Base-by-base conservation (phyloP, 2,888 invertebrate species). In the Melanargia galathea region DNA sequence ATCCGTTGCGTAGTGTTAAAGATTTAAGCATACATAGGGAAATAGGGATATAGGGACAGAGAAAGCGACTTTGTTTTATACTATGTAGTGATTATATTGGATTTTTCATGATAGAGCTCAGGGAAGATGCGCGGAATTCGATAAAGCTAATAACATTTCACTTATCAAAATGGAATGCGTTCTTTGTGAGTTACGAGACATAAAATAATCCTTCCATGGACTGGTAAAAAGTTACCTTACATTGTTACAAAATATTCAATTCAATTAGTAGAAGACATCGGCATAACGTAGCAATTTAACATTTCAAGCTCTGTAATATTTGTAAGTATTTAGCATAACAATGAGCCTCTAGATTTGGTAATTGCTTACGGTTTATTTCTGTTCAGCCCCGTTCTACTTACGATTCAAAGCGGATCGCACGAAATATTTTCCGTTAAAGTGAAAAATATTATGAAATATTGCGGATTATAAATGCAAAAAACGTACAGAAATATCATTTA, bases 241-340 rank as follows among this genome's bases (percentile, higher is more conserved):
- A 11, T 48, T 16, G 7, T 52, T 20, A 51, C 20, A 35, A 52
- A 35, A 4, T 33, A 35, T 52, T 35, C 13, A 33, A 52, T 35
- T 33, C 52, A 52, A 52, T 35, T 52, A 52, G 20, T 16, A 33
- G 10, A 33, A 33, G 8, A 51, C 16, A n/a, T 51, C 13, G 13
- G 35, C 45, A 33, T 33, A 51, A 51, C 33, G 30, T 33, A 35
- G 2, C 35, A 18, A 11, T 20, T 10, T 54, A 20, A 38, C 22
- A 13, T 54, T 54, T 54, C 20, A 54, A 54, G n/a, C 26, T n/a
- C n/a, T 24, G 38, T 59, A 64, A 62, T 16, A 24, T 54, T 48
- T 55, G 59, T 56, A 51, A 35, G 30, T 33, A 18, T 54, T 65
- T 65, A 60, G 61, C 55, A 64, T 56, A 56, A 66, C 51, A 64